These are phyloP conservation scores for Boloria euphrosyne DNA, from an alignment of 2,888 invertebrate species.

Conservation along the genomic window DNA sequence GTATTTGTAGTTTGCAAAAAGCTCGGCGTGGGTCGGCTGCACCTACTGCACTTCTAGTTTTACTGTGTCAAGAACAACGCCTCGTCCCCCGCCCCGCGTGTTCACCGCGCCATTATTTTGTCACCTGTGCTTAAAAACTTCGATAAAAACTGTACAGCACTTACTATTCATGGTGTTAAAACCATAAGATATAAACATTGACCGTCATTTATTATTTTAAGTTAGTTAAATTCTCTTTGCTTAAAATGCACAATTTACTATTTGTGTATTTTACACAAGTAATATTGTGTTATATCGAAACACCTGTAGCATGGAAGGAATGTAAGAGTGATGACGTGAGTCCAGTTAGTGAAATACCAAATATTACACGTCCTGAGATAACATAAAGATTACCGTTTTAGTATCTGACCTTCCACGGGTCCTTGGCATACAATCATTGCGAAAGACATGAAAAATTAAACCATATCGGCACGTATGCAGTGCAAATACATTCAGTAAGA, in stretches of 20 bases:
- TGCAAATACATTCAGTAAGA: constrained; percentile 22
- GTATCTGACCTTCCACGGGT: constrained; percentile 72
- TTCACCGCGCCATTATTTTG: constrained; percentile 49
- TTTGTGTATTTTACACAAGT: too few relatives aligned
- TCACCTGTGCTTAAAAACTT: constrained; percentile 47
- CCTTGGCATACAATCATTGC: constrained; percentile 73
- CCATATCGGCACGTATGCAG: constrained; percentile 52
- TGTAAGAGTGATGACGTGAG: constrained; percentile 50
- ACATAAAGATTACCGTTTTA: constrained; percentile 79
- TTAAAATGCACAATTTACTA: too few relatives aligned
- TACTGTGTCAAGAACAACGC: constrained; percentile 82
- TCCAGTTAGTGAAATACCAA: constrained; percentile 56
- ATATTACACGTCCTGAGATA: constrained; percentile 64
- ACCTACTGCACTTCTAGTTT: constrained; percentile 82
- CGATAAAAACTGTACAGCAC: constrained; percentile 25
- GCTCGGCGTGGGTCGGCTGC: constrained; percentile 78
- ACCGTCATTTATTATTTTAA: neutral
- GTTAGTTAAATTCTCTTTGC: too few relatives aligned
- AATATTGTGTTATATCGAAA: too few relatives aligned
- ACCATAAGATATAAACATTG: neutral
- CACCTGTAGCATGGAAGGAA: too few relatives aligned
- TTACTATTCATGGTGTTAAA: neutral
- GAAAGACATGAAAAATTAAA: constrained; percentile 66
- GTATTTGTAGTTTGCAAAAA: constrained; percentile 68
- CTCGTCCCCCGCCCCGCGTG: constrained; percentile 62